Evolutionary conservation across 2,888 invertebrate species (phyloP), one percentile per base, ranked within the genome.

Genomic region (Pilophorus perplexus): DNA sequence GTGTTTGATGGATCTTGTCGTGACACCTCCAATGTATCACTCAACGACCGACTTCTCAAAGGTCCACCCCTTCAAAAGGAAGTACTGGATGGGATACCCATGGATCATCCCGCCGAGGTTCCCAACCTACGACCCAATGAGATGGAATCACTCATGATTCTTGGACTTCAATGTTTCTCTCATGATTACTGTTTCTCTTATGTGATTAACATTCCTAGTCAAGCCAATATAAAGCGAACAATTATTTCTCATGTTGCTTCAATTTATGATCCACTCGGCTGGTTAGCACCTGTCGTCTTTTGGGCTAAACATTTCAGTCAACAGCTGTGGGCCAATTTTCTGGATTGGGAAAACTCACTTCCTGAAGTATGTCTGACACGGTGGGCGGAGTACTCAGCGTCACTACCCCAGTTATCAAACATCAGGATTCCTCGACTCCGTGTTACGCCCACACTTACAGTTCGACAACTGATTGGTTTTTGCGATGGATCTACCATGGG

Each of bases 351-450:
- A n/a, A 50, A 33, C 5, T 28, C 46, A 16, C 22, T 64, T 4
- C 20, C 46, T 14, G 4, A n/a, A 20, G n/a, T 14, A 5, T 14
- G 44, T 25, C n/a, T 18, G 18, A 18, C 46, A 62, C 27, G 46
- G 62, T 62, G 62, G 62, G 62, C 62, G 62, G 46, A 14, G n/a
- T 62, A 14, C 22, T 14, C 62, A 1, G 12, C 25, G 5, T 28
- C 1, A 33, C 28, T 62, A 14, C 23, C 23, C 2, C 2, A 2
- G 23, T 27, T 44, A 4, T 23, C 25, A 27, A 1, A 8, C 5
- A 18, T 60, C 8, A 57, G 22, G 20, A 38, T 57, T 16, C 60
- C 44, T 25, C 23, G 60, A 2, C 33, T 44, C 8, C 25, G 23
- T 44, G 57, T 16, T 2, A 8, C 2, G 2, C 57, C 38, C 2